Conservation (phyloP, 2,797 vertebrate genomes). For the Euthynnus affinis region DNA sequence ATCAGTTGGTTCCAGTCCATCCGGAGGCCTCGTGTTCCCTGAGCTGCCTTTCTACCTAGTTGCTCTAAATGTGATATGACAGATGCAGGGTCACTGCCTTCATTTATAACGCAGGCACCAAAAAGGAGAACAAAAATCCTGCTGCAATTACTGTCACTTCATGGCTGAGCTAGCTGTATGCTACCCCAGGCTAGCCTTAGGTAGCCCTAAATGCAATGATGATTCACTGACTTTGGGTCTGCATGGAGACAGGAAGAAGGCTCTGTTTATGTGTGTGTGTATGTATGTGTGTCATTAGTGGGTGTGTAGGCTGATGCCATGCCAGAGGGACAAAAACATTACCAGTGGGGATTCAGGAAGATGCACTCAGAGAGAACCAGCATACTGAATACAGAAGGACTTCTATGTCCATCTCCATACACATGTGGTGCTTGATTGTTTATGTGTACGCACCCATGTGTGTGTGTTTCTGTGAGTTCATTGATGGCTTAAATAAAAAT, state of each 20-base stretch:
- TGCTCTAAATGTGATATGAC: constrained; percentile 66
- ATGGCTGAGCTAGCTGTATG: constrained; percentile 46
- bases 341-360: constrained; percentile 49
- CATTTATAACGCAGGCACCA: constrained; percentile 58
- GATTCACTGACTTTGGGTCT: constrained; percentile 61
- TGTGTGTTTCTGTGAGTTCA: constrained; percentile 36
- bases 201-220: constrained; percentile 65
- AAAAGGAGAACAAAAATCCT: constrained; percentile 48
- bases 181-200: constrained; percentile 57
- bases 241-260: constrained; percentile 36
- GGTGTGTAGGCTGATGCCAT: constrained; percentile 24
- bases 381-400: constrained; percentile 13
- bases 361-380: constrained; percentile 34
- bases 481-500: constrained; percentile 64
- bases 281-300: constrained; percentile 21
- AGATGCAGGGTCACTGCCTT: constrained; percentile 63
- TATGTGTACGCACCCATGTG: neutral
- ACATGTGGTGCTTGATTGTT: constrained; percentile 16
- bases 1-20: constrained; percentile 13
- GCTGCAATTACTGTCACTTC: constrained; percentile 61
- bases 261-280: constrained; percentile 6
- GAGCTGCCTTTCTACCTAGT: constrained; percentile 27
- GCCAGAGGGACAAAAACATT: constrained; percentile 36
- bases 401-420: constrained; percentile 24
- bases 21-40: constrained; percentile 29